A percentile compares a stretch with the other conserved stretches of the same genome.
Evolutionary conservation across 2,888 invertebrate species (phyloP).

Genomic region (Erebia palarica): DNA sequence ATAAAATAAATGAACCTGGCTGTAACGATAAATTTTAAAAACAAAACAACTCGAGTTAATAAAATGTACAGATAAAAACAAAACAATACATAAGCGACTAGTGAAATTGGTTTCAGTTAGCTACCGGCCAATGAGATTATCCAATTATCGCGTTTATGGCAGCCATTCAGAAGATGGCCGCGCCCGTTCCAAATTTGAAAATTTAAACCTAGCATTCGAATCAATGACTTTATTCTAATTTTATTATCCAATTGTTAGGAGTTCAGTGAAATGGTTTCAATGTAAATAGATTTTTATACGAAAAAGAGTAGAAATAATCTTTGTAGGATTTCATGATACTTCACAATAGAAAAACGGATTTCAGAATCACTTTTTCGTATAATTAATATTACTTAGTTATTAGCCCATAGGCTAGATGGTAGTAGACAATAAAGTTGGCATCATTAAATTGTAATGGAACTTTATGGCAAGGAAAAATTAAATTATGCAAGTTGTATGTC

Average conservation of each 20-base stretch:
- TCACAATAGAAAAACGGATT: too few species aligned
- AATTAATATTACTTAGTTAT: too few species aligned
- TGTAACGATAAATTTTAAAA: conserved; percentile 2
- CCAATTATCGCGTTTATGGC: conserved; percentile 75
- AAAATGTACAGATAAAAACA: conserved; percentile 25
- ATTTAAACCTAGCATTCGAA: conserved; percentile 65
- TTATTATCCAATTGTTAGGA: conserved; percentile 61
- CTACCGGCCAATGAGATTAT: conserved; percentile 74
- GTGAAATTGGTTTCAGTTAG: conserved; percentile 73
- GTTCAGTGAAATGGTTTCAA: conserved; percentile 24
- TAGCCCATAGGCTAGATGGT: too few species aligned
- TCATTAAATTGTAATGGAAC: too few species aligned
- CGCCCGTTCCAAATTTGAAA: conserved; percentile 68
- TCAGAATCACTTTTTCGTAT: too few species aligned
- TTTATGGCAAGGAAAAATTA: too few species aligned
- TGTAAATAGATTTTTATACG: conserved; percentile 10
- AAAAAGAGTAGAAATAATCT: neutral
- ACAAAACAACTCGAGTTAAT: neutral
- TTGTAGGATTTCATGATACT: neutral
- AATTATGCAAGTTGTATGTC: neutral
- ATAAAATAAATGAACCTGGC: neutral
- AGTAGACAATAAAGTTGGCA: too few species aligned
- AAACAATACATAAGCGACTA: conserved; percentile 41
- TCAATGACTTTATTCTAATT: conserved; percentile 74
- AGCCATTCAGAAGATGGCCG: conserved; percentile 74